These are phyloP conservation scores for Drosophila pandora DNA, from an alignment of 1,140 invertebrate genomes.

Conservation along the genomic window DNA sequence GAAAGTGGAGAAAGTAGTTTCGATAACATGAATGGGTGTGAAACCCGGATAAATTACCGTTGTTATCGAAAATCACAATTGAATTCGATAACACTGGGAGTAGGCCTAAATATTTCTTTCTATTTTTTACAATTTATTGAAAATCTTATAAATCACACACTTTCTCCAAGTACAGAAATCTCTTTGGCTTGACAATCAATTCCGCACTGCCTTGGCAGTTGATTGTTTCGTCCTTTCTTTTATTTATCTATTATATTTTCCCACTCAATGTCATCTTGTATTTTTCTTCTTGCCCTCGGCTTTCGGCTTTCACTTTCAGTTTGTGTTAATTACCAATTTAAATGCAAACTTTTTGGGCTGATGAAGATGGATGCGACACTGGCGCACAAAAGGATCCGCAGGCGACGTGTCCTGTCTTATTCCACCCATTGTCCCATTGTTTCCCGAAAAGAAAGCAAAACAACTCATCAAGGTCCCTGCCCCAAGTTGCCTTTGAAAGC, in stretches of 20 bases:
- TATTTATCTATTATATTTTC: conserved; percentile 24
- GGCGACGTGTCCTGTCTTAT: conserved; percentile 41
- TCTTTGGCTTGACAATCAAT: conserved; percentile 33
- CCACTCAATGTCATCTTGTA: conserved; percentile 48
- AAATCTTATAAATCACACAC: not conserved
- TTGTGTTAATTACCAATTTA: conserved; percentile 80
- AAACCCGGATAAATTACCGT: no score
- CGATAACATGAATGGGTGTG: no score
- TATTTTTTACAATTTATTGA: not conserved
- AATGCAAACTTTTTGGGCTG: conserved; percentile 77
- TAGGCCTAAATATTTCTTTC: not conserved
- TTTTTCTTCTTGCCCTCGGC: conserved; percentile 17
- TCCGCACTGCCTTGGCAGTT: conserved; percentile 52
- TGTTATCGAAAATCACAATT: no score
- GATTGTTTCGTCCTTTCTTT: conserved; percentile 55
- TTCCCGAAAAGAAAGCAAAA: conserved; percentile 14
- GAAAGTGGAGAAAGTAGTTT: not conserved
- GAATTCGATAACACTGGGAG: no score
- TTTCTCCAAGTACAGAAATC: conserved; percentile 5
- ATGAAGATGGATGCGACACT: conserved; percentile 71
- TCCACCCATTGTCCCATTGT: conserved; percentile 40
- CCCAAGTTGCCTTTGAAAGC: conserved; percentile 17
- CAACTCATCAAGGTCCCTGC: conserved; percentile 43
- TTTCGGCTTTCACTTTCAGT: conserved; percentile 59
- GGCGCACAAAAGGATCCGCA: conserved; percentile 38